Percentiles rank a stretch among this genome's conserved stretches.
phyloP scores from a whole-genome alignment of 2,113 vertebrate species.

The Amazona guildingii region DNA sequence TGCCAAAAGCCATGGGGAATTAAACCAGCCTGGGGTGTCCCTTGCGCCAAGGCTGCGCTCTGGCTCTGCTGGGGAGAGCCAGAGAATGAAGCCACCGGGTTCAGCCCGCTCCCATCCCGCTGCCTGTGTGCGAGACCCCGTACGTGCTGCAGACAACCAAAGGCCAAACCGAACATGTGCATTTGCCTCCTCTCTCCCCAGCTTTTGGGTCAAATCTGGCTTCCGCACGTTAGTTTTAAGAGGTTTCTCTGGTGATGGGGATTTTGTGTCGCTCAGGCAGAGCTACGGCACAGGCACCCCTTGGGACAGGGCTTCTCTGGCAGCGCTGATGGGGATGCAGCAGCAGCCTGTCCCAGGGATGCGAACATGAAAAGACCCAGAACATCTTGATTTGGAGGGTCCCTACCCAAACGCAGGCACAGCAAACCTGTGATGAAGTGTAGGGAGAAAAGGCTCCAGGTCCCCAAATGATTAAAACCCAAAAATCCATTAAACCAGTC shows the following conservation, averaged over 20 bases:
- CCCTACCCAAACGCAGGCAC: not conserved
- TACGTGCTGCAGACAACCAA: not conserved
- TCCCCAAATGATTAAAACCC: not conserved
- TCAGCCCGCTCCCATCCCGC: not conserved
- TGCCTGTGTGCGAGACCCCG: not conserved
- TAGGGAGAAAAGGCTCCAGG: not conserved
- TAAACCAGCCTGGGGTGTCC: not conserved
- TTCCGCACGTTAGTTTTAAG: rapidly evolving
- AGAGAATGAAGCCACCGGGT: not conserved
- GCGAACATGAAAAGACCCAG: not conserved
- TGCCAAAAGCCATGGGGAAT: not conserved
- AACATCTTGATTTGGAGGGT: not conserved
- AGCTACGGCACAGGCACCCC: constrained; percentile 2
- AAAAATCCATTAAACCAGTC: not conserved
- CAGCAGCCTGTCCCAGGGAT: not conserved
- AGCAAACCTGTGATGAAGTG: not conserved
- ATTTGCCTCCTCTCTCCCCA: not conserved
- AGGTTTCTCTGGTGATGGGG: not conserved
- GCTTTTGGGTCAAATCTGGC: not conserved
- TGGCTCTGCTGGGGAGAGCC: not conserved
- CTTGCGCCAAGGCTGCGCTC: not conserved
- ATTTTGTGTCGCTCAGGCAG: not conserved
- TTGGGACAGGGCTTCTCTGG: not conserved
- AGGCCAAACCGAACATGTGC: not conserved
- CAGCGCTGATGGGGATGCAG: rapidly evolving